Conservation (phyloP, 1,140 invertebrate genomes). For the Eciton burchellii region DNA sequence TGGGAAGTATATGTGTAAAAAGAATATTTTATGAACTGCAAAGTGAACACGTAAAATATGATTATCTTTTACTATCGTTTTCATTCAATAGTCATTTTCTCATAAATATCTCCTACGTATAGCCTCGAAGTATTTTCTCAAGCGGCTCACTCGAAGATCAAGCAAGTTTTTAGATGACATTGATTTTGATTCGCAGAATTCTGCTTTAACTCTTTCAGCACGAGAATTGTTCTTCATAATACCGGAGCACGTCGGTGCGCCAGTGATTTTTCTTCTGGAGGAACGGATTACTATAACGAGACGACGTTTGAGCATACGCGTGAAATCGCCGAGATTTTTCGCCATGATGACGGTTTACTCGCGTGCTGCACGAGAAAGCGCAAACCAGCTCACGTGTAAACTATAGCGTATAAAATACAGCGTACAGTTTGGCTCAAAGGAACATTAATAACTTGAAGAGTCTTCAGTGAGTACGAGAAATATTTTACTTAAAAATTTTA, state of each 20-base stretch:
- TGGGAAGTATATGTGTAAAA: neutral
- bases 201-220: constrained; percentile 27
- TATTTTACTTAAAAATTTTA: constrained; percentile 31
- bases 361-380: constrained; percentile 32
- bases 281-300: constrained; percentile 47
- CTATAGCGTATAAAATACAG: neutral
- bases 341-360: constrained; percentile 32
- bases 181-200: constrained; percentile 48
- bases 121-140: neutral
- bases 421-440: neutral
- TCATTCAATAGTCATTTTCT: neutral
- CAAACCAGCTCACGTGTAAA: constrained; percentile 5
- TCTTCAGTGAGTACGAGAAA: neutral
- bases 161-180: constrained; percentile 33
- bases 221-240: constrained; percentile 36
- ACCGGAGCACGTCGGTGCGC: constrained; percentile 32
- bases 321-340: constrained; percentile 44
- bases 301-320: constrained; percentile 13
- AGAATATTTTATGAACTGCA: constrained; percentile 9
- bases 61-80: neutral
- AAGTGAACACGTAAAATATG: neutral
- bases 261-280: constrained; percentile 27
- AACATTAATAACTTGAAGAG: neutral
- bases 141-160: neutral
- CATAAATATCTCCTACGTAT: neutral